Evolutionary conservation across 2,888 invertebrate species (phyloP), one percentile per base, ranked within the genome.

Genomic region (Meiosimyza platycephala): DNA sequence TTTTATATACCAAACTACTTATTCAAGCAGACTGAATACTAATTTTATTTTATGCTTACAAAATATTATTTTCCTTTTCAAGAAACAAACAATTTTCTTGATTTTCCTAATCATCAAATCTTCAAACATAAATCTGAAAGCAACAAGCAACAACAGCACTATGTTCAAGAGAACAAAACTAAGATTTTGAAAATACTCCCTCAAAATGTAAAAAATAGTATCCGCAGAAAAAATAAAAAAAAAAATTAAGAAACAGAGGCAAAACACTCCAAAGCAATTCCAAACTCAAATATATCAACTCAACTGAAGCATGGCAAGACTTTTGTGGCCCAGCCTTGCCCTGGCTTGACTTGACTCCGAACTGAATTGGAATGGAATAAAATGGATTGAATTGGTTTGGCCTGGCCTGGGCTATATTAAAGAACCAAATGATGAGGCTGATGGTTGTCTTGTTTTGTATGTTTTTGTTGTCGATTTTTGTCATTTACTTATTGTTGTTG

Each of bases 231-330:
- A 74, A 73, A 71, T 52, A 72, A 51, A 51, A 59, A 28, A 65
- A 52, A 52, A 51, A 40, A 40, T 40, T 40, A 40, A 40, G 9
- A 9, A 9, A 40, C 40, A 40, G 7, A 48, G 48, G 64, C 18
- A 28, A 12, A 59, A 33, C 50, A 48, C 68, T 59, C 57, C 16
- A 69, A 69, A 50, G 67, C 48, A 55, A 48, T 67, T 67, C 47
- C 59, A 54, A 33, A 54, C 16, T 16, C 77, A 79, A 83, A 83
- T 84, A 79, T 80, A 82, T 40, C 40, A 40, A 40, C 40, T 40
- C 40, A 40, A 40, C 40, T 40, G 40, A 40, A 40, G 40, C 40
- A 40, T 40, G 40, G 40, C 40, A 40, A 40, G 40, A 40, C 40
- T 40, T 40, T 40, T 40, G 40, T 40, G 40, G 40, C 40, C 40